phyloP scores from a whole-genome alignment of 2,888 invertebrate species.

The Protonemura montana region DNA sequence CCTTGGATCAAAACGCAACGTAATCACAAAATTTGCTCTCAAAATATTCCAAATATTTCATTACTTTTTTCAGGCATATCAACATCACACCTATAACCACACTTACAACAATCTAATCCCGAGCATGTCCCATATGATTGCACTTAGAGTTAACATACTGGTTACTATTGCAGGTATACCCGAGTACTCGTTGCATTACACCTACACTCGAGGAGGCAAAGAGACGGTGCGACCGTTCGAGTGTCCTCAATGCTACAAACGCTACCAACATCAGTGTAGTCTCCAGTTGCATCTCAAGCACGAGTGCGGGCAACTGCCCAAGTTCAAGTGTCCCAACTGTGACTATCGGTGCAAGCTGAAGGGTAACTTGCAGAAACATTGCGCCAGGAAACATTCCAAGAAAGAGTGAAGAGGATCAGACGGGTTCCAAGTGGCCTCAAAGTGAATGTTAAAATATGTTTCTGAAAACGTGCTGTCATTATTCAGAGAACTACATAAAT shows the following conservation, averaged over 20 bases:
- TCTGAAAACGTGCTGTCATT: too few species aligned
- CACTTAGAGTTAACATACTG: neutral
- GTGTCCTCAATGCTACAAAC: slow-evolving; percentile 56
- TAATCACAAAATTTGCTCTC: too few species aligned
- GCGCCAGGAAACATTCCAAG: neutral
- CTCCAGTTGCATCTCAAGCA: slow-evolving; percentile 56
- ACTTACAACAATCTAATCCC: too few species aligned
- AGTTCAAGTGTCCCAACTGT: slow-evolving; percentile 51
- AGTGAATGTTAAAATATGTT: too few species aligned
- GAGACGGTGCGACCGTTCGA: slow-evolving; percentile 50
- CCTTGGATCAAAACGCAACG: too few species aligned
- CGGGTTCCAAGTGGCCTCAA: too few species aligned
- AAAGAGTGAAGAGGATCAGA: too few species aligned
- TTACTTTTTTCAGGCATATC: too few species aligned
- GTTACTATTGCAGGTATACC: neutral
- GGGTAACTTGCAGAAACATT: slow-evolving; percentile 44
- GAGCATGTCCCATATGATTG: too few species aligned
- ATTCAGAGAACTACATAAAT: too few species aligned
- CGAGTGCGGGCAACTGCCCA: slow-evolving; percentile 54
- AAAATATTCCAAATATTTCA: too few species aligned
- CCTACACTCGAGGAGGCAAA: neutral
- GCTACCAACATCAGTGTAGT: slow-evolving; percentile 55
- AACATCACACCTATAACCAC: too few species aligned
- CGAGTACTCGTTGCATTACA: neutral
- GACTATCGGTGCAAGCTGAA: slow-evolving; percentile 44